phyloP scores from a whole-genome alignment of 2,113 vertebrate species.

The Oophaga pumilio region DNA sequence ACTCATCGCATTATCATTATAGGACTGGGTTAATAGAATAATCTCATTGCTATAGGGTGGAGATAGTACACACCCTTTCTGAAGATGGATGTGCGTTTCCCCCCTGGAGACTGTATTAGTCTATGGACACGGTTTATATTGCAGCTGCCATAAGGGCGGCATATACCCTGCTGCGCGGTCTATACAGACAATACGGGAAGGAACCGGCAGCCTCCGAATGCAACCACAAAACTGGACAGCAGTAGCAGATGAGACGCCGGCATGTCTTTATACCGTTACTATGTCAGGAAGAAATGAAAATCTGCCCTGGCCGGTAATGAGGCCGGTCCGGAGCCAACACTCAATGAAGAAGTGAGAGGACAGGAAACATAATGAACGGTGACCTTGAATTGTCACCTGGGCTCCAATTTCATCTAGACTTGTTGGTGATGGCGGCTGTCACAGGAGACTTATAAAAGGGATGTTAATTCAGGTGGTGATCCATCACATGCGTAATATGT shows the following conservation, averaged over 20 bases:
- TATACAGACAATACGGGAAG: too few species aligned
- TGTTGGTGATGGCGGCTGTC: not conserved
- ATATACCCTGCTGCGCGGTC: too few species aligned
- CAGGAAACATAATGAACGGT: not conserved
- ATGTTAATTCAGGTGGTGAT: constrained; percentile 16
- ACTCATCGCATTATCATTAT: too few species aligned
- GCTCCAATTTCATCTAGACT: not conserved
- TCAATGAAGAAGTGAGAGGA: not conserved
- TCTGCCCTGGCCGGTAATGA: not conserved
- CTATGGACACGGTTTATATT: too few species aligned
- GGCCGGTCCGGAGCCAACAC: not conserved
- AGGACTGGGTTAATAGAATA: too few species aligned
- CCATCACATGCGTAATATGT: constrained; percentile 8
- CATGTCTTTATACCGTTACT: not conserved
- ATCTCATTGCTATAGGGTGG: too few species aligned
- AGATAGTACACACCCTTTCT: too few species aligned
- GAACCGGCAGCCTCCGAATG: too few species aligned
- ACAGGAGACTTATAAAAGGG: constrained; percentile 34
- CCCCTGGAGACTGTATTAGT: too few species aligned
- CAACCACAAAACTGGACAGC: too few species aligned
- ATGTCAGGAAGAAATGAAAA: not conserved
- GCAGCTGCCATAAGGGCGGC: too few species aligned
- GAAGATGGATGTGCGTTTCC: too few species aligned
- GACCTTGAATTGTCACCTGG: not conserved
- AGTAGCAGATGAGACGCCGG: not conserved